A percentile compares a stretch with the other conserved stretches of the same genome.
Evolutionary conservation across 35 echinoderm and acorn worm genomes (phyloP).

Genomic region (Holothuria glaberrima): DNA sequence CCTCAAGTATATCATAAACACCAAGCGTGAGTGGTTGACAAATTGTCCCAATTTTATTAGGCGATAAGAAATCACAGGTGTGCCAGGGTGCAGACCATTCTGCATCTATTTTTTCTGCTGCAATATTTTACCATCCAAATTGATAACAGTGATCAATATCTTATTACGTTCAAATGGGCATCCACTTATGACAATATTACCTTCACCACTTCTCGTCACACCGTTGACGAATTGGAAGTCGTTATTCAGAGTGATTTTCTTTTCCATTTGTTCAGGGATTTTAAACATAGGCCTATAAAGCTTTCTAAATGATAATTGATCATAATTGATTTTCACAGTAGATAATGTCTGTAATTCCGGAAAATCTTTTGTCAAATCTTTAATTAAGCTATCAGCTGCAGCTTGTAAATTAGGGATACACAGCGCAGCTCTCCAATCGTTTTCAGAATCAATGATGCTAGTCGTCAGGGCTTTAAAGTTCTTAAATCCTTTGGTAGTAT

Average conservation of each 20-base stretch:
- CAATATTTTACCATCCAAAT: background rate
- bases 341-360: background rate
- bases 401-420: slow-evolving; percentile 10
- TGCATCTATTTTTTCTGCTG: background rate
- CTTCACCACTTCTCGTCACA: background rate
- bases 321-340: background rate
- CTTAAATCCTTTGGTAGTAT: background rate
- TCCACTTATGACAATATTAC: background rate
- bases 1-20: too few species aligned
- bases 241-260: background rate
- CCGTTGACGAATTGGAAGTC: background rate
- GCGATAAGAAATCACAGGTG: background rate
- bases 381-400: background rate
- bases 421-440: too few species aligned
- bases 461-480: background rate
- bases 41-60: background rate
- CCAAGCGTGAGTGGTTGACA: background rate
- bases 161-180: background rate
- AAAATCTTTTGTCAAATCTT: background rate
- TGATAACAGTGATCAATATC: background rate
- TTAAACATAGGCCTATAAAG: background rate
- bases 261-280: background rate
- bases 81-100: background rate
- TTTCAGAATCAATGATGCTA: background rate
- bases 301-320: background rate